Percentiles rank a stretch among this genome's conserved stretches.
phyloP scores from a whole-genome alignment of 1,140 invertebrate genomes.

The Lysiphlebus fabarum region DNA sequence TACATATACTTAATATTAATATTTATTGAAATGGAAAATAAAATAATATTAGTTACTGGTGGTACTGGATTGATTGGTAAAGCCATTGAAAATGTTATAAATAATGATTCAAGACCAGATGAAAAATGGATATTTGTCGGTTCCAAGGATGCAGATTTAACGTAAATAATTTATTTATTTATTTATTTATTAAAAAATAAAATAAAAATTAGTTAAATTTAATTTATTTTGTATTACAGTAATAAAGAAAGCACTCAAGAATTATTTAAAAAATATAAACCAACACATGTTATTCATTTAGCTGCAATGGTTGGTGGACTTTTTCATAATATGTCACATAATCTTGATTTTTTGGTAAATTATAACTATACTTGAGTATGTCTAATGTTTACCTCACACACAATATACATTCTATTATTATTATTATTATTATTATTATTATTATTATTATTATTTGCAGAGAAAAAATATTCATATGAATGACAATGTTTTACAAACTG shows the following conservation, averaged over 20 bases:
- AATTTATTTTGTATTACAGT: constrained; percentile 39
- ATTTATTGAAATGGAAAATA: too few relatives aligned
- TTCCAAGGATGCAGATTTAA: constrained; percentile 91
- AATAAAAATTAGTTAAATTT: too few relatives aligned
- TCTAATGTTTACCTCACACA: too few relatives aligned
- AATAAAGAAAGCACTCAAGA: constrained; percentile 68
- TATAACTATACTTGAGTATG: too few relatives aligned
- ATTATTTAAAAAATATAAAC: constrained; percentile 79
- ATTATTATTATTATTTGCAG: constrained; percentile 65
- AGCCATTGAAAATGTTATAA: constrained; percentile 73
- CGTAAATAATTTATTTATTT: constrained; percentile 57
- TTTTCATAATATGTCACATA: constrained; percentile 94
- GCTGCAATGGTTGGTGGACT: constrained; percentile 98
- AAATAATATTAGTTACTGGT: constrained; percentile 84
- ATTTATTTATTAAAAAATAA: constrained; percentile 1
- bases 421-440: constrained; percentile 18
- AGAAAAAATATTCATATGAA: constrained; percentile 90
- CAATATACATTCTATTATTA: too few relatives aligned
- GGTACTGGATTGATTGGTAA: constrained; percentile 88
- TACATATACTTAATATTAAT: too few relatives aligned
- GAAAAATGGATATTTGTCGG: constrained; percentile 91
- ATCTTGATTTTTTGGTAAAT: constrained; percentile 93
- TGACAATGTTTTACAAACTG: constrained; percentile 87
- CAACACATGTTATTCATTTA: constrained; percentile 96
- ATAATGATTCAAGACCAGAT: constrained; percentile 54